phyloP scores from a whole-genome alignment of 2,113 vertebrate species.

The Noturus placidus region DNA sequence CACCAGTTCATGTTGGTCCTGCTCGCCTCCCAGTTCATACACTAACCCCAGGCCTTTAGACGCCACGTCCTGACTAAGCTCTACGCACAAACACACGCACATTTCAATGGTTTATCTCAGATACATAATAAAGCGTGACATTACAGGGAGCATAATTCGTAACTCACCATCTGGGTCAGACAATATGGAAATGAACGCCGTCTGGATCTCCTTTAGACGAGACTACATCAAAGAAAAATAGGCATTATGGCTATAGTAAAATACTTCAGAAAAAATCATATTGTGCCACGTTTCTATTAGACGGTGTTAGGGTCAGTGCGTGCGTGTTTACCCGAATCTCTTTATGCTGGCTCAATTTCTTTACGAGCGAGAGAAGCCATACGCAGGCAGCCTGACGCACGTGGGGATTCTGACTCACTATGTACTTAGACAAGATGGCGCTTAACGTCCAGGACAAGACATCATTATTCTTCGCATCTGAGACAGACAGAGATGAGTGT shows the following conservation, averaged over 20 bases:
- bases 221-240: slow-evolving; percentile 71
- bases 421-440: slow-evolving; percentile 84
- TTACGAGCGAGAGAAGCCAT: slow-evolving; percentile 95
- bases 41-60: slow-evolving; percentile 97
- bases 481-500: background rate
- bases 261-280: background rate
- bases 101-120: background rate
- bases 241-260: background rate
- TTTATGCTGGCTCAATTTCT: slow-evolving; percentile 86
- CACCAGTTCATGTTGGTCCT: slow-evolving; percentile 92
- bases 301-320: background rate
- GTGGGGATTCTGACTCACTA: slow-evolving; percentile 89
- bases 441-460: slow-evolving; percentile 90
- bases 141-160: background rate
- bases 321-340: slow-evolving; percentile 82
- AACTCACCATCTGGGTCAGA: slow-evolving; percentile 94
- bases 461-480: slow-evolving; percentile 87
- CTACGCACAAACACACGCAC: slow-evolving; percentile 62
- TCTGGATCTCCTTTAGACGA: slow-evolving; percentile 93
- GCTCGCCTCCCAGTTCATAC: slow-evolving; percentile 91
- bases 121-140: background rate
- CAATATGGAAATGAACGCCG: slow-evolving; percentile 90
- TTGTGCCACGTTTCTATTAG: background rate
- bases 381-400: slow-evolving; percentile 93
- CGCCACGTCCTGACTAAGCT: slow-evolving; percentile 94